Evolutionary conservation across 1,140 invertebrate genomes (phyloP).

Genomic region (Psix sp.): DNA sequence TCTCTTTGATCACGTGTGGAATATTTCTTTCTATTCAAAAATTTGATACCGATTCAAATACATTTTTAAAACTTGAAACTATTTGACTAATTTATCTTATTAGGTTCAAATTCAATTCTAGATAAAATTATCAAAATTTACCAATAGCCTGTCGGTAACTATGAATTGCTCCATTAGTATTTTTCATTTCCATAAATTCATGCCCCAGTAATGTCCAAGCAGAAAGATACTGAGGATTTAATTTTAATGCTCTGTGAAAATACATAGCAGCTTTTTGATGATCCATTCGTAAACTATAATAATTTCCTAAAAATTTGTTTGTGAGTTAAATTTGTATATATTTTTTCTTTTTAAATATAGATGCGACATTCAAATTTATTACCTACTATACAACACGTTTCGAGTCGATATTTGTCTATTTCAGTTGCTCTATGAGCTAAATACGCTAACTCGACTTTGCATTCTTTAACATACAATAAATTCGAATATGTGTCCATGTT

Average conservation of each 20-base stretch:
- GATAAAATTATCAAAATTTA: slow-evolving; percentile 67
- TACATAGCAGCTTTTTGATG: slow-evolving; percentile 98
- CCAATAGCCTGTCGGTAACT: slow-evolving; percentile 98
- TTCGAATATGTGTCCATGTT: slow-evolving; percentile 99
- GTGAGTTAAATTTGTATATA: too few relatives aligned
- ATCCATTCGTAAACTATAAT: slow-evolving; percentile 96
- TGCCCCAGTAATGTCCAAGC: slow-evolving; percentile 99
- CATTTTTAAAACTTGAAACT: too few relatives aligned
- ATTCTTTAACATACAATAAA: slow-evolving; percentile 95
- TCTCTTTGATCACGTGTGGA: too few relatives aligned
- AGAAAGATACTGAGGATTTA: slow-evolving; percentile 96
- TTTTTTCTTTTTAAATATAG: too few relatives aligned
- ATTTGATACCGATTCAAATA: too few relatives aligned
- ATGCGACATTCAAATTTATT: too few relatives aligned
- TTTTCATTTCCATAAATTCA: slow-evolving; percentile 99
- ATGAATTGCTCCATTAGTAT: slow-evolving; percentile 97
- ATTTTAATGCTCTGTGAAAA: slow-evolving; percentile 94
- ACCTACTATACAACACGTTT: slow-evolving; percentile 99
- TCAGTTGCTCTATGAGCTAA: slow-evolving; percentile 94
- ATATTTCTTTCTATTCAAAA: too few relatives aligned
- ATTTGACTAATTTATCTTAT: too few relatives aligned
- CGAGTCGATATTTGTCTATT: slow-evolving; percentile 97
- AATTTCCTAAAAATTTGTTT: slow-evolving; percentile 85
- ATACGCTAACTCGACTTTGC: slow-evolving; percentile 93
- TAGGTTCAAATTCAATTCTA: too few relatives aligned